Evolutionary conservation across 2,888 invertebrate species (phyloP), one percentile per base, ranked within the genome.

Genomic region (Harmothoe impar): DNA sequence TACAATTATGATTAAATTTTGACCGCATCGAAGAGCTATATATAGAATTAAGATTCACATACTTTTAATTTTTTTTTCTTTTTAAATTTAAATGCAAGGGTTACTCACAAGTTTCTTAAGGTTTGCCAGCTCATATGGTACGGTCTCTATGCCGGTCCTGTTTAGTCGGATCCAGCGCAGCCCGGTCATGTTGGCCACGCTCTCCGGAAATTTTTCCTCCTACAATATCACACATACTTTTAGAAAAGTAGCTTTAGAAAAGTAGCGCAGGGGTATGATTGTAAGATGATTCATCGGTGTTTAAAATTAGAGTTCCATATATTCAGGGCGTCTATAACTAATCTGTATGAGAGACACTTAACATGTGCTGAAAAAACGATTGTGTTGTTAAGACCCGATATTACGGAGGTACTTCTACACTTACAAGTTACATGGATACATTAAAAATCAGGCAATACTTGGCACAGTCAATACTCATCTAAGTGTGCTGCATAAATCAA

Each of bases 161-260:
- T 99, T 99, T 92, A 99, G 96, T 96, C 98, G 98, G 86, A 99
- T 97, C 99, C 99, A 99, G 96, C 99, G 98, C 91, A 99, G 97
- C 33, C 99, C 98, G 89, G 98, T 98, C 99, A 99, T 99, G 92
- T 98, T 97, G 93, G 98, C 97, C 94, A 99, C 98, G 91, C 94
- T 93, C 51, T 93, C 91, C 3, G 95, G 96, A 92, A 95, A 95
- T 52, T 93, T 93, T 52, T 93, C 93, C 89, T 93, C 93, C 93
- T 93, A 81, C 20, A 52, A 90, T 52, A 86, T 23, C 5, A 43
- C 23, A 17, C 84, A 84, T 43, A 17, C 17, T 84, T n/a, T 78
- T 29, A 78, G 20, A 33, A 78, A 23, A 35, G n/a, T n/a, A n/a
- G n/a, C n/a, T n/a, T 78, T 29, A 78, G 20, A 33, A 78, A 23